A percentile compares a stretch with the other conserved stretches of the same genome.
These are phyloP conservation scores for Colius striatus DNA, from an alignment of 2,113 vertebrate species.

Conservation along the genomic window DNA sequence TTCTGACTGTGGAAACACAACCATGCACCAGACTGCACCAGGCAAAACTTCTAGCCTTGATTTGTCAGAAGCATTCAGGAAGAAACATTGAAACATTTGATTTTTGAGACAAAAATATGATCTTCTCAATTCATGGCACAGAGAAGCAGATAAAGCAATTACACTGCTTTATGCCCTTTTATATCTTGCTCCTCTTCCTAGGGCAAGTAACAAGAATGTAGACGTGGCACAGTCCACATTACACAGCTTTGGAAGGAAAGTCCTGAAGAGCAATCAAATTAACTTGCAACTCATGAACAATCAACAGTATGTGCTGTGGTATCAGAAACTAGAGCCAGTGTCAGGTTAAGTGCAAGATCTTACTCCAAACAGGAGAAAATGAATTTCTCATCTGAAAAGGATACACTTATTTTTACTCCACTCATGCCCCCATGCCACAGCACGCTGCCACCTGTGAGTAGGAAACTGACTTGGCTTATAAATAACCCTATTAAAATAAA, in stretches of 20 bases:
- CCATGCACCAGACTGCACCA: background rate
- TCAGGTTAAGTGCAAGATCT: background rate
- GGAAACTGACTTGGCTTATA: background rate
- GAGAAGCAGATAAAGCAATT: background rate
- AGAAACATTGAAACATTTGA: background rate
- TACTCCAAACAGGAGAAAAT: background rate
- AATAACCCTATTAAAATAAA: background rate
- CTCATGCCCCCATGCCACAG: fast-evolving
- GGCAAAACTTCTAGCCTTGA: background rate
- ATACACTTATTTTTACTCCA: background rate
- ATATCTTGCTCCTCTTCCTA: background rate
- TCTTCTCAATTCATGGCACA: background rate
- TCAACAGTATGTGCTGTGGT: background rate
- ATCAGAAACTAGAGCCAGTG: background rate
- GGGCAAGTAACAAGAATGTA: background rate
- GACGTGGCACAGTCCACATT: background rate
- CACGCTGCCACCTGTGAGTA: background rate
- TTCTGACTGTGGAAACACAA: background rate
- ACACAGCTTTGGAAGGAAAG: background rate
- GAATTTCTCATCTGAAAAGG: background rate
- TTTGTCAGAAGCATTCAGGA: background rate
- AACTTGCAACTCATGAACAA: background rate
- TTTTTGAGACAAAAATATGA: background rate
- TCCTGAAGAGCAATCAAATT: background rate
- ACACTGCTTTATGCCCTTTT: background rate